Evolutionary conservation across 2,797 vertebrate genomes (phyloP).

Genomic region (Eulemur mongoz): DNA sequence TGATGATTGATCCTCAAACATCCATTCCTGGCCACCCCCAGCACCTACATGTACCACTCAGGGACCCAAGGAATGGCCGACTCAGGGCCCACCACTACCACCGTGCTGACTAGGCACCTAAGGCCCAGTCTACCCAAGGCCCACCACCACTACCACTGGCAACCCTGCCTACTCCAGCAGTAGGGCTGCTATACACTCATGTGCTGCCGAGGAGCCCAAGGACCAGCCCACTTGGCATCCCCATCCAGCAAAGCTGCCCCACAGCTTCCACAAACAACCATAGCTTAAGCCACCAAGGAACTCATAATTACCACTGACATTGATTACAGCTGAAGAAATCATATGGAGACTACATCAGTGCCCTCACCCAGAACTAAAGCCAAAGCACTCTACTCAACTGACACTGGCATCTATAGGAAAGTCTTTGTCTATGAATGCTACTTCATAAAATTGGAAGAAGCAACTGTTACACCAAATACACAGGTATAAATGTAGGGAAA

Average conservation of each 20-base stretch:
- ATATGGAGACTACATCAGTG: background rate
- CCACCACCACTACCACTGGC: background rate
- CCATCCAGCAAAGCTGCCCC: background rate
- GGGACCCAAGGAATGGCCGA: too few species aligned
- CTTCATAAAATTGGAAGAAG: background rate
- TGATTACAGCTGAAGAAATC: background rate
- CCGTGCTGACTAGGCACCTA: background rate
- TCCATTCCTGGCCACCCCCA: background rate
- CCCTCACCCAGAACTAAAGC: background rate
- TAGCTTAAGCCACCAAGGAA: background rate
- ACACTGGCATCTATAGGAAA: background rate
- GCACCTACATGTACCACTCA: background rate
- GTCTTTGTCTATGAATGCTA: background rate
- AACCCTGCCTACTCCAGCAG: background rate
- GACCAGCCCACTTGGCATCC: background rate
- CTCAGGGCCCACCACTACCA: background rate
- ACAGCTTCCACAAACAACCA: background rate
- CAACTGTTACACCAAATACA: background rate
- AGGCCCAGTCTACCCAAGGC: background rate
- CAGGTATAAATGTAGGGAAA: background rate
- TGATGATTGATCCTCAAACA: background rate
- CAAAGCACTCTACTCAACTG: background rate
- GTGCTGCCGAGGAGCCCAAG: background rate
- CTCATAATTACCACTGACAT: background rate
- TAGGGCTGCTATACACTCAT: too few species aligned